Evolutionary conservation across 2,888 invertebrate genomes (phyloP).

Genomic region (Aphelenchoides bicaudatus): DNA sequence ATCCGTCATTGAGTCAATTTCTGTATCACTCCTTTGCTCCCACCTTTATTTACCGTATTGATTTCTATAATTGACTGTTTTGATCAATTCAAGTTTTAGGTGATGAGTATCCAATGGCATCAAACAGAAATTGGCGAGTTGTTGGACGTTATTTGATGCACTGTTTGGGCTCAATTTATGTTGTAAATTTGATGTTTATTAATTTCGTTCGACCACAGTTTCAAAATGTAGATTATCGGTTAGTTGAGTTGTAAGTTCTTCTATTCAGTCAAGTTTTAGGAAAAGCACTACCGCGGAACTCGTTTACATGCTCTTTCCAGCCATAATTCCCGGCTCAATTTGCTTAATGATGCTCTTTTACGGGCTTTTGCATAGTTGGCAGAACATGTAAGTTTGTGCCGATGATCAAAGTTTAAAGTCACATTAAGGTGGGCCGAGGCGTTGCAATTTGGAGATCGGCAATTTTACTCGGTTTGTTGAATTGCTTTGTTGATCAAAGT

Average conservation of each 20-base stretch:
- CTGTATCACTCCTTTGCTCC: slow-evolving; percentile 57
- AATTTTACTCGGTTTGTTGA: slow-evolving; percentile 72
- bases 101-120: slow-evolving; percentile 16
- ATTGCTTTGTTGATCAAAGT: neutral
- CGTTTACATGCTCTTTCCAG: slow-evolving; percentile 58
- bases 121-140: slow-evolving; percentile 32
- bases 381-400: no score
- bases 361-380: slow-evolving; percentile 81
- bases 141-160: slow-evolving; percentile 43
- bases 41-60: slow-evolving; percentile 55
- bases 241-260: neutral
- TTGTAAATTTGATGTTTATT: slow-evolving; percentile 76
- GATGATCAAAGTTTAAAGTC: neutral
- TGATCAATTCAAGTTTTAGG: no score
- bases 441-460: slow-evolving; percentile 78
- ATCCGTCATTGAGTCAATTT: slow-evolving; percentile 42
- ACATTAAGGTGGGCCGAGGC: slow-evolving; percentile 77
- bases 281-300: slow-evolving; percentile 20
- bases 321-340: slow-evolving; percentile 67
- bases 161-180: slow-evolving; percentile 75
- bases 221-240: slow-evolving; percentile 22
- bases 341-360: slow-evolving; percentile 78
- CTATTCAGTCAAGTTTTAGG: no score
- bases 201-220: slow-evolving; percentile 70
- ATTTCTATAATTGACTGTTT: slow-evolving; percentile 48